Percentiles rank a stretch among this genome's conserved stretches.
phyloP scores from a whole-genome alignment of 2,888 invertebrate species.

The Oscheius sp. region DNA sequence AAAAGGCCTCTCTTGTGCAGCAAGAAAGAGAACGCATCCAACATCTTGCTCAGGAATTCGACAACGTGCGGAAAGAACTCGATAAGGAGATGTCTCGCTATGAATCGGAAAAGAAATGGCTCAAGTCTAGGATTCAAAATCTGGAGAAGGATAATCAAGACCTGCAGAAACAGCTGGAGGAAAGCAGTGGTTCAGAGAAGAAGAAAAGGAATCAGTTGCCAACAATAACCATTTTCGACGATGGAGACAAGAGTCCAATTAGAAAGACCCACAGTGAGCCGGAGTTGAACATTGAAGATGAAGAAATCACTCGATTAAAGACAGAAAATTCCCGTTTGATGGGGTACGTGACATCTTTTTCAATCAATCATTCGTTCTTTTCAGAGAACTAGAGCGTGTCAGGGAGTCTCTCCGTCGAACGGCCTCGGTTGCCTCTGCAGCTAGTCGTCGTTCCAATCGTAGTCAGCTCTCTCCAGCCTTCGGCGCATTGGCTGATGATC shows the following conservation, averaged over 20 bases:
- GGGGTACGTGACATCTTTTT: conserved; percentile 9
- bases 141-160: conserved; percentile 57
- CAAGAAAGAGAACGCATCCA: conserved; percentile 55
- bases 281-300: conserved; percentile 23
- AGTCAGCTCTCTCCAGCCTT: conserved; percentile 38
- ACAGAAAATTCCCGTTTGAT: conserved; percentile 35
- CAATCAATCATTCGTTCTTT: neutral
- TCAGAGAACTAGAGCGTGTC: conserved; percentile 36
- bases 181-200: neutral
- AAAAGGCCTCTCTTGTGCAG: conserved; percentile 34
- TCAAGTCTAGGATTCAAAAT: conserved; percentile 56
- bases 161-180: conserved; percentile 37
- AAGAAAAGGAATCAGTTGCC: neutral
- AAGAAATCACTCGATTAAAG: conserved; percentile 1
- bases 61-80: conserved; percentile 61
- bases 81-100: conserved; percentile 58
- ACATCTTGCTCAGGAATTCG: conserved; percentile 62
- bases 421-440: conserved; percentile 26
- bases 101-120: conserved; percentile 58
- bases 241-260: neutral
- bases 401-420: conserved; percentile 34
- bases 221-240: conserved; percentile 3
- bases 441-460: conserved; percentile 18
- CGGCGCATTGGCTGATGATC: conserved; percentile 47
- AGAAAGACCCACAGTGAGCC: conserved; percentile 40